Conservation (phyloP, 1,140 invertebrate species). For the Heliconius eleuchia region DNA sequence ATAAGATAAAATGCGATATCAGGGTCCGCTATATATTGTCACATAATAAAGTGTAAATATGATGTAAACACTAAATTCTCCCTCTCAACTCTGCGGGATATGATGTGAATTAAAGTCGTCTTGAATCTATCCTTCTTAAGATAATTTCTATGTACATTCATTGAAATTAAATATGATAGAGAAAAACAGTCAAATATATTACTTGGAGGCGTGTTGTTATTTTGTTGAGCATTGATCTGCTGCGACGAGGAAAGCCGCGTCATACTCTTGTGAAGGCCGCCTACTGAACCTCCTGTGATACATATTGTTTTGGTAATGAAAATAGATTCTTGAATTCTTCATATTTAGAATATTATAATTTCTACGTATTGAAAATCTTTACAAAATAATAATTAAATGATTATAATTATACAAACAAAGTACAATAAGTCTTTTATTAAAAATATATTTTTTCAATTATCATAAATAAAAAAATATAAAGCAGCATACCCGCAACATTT, state of each 20-base stretch:
- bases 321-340: too few relatives aligned
- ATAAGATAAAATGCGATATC: too few relatives aligned
- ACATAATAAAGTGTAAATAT: too few relatives aligned
- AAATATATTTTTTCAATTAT: not conserved
- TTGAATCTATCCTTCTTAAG: too few relatives aligned
- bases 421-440: not conserved
- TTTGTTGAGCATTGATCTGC: slow-evolving; percentile 81
- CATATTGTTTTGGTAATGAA: not conserved
- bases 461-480: slow-evolving; percentile 6
- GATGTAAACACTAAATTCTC: too few relatives aligned
- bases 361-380: not conserved
- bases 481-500: slow-evolving; percentile 83
- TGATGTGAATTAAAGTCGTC: too few relatives aligned
- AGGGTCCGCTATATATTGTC: too few relatives aligned
- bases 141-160: not conserved
- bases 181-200: not conserved
- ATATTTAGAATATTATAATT: too few relatives aligned
- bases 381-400: not conserved
- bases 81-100: too few relatives aligned
- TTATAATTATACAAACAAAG: too few relatives aligned
- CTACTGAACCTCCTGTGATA: slow-evolving; percentile 84
- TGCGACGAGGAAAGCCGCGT: slow-evolving; percentile 89
- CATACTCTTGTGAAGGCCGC: slow-evolving; percentile 91
- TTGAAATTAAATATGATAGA: not conserved
- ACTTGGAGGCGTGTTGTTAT: slow-evolving; percentile 42